phyloP scores from a whole-genome alignment of 2,888 invertebrate species.

The Ophioninae sp. region DNA sequence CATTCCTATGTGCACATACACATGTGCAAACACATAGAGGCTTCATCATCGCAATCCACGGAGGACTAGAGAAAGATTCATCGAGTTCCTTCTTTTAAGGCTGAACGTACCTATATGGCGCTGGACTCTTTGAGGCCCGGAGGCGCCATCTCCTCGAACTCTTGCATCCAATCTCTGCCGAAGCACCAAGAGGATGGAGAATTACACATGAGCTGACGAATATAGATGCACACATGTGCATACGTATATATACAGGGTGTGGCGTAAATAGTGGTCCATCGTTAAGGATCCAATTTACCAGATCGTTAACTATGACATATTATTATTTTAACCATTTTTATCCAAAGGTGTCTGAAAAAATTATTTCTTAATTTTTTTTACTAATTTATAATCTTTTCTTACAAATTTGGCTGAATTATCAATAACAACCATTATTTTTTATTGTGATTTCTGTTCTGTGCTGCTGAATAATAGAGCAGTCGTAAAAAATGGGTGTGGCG shows the following conservation, averaged over 20 bases:
- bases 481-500: too few species aligned
- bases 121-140: slow-evolving; percentile 70
- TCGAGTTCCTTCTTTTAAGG: slow-evolving; percentile 59
- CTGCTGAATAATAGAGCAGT: too few species aligned
- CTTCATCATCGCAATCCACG: slow-evolving; percentile 48
- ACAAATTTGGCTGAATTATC: too few species aligned
- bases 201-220: slow-evolving; percentile 22
- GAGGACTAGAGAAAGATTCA: slow-evolving; percentile 31
- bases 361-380: too few species aligned
- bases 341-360: too few species aligned
- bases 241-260: slow-evolving; percentile 20
- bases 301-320: too few species aligned
- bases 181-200: slow-evolving; percentile 52
- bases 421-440: too few species aligned
- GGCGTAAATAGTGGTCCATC: too few species aligned
- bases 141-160: slow-evolving; percentile 79
- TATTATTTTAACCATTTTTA: too few species aligned
- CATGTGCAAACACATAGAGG: slow-evolving; percentile 11
- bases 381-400: slow-evolving; percentile 11
- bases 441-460: too few species aligned
- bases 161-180: slow-evolving; percentile 70
- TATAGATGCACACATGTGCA: neutral
- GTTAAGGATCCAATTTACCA: too few species aligned
- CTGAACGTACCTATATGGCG: slow-evolving; percentile 56
- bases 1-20: neutral